A percentile compares a stretch with the other conserved stretches of the same genome.
These are phyloP conservation scores for Pseudomyrmex cubaensis DNA, from an alignment of 1,140 invertebrate genomes.

Conservation along the genomic window DNA sequence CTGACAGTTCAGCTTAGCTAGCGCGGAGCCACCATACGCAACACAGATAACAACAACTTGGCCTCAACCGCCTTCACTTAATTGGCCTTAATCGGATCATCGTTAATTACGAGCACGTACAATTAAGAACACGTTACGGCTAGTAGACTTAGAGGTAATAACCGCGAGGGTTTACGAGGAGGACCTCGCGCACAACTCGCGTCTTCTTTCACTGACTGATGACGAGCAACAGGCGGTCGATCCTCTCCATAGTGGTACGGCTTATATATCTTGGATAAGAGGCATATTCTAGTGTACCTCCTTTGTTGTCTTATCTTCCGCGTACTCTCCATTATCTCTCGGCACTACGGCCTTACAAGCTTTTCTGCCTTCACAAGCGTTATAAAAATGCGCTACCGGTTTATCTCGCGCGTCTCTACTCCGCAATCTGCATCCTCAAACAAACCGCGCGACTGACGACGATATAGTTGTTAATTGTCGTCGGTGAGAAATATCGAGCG, in stretches of 20 bases:
- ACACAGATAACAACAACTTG: slow-evolving; percentile 25
- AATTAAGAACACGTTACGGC: slow-evolving; percentile 31
- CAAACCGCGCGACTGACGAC: slow-evolving; percentile 8
- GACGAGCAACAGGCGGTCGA: slow-evolving; percentile 35
- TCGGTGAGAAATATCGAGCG: not conserved
- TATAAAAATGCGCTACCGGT: not conserved
- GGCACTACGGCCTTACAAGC: not conserved
- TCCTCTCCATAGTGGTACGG: not conserved
- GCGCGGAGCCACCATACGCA: slow-evolving; percentile 21
- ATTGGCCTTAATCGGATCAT: slow-evolving; percentile 77
- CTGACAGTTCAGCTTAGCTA: slow-evolving; percentile 59
- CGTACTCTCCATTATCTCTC: slow-evolving; percentile 1
- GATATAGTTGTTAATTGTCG: slow-evolving; percentile 31
- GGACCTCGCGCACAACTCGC: not conserved
- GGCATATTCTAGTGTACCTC: not conserved
- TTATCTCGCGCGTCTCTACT: slow-evolving; percentile 26
- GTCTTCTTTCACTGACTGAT: slow-evolving; percentile 13
- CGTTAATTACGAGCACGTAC: slow-evolving; percentile 65
- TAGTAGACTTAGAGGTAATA: not conserved
- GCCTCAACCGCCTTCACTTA: slow-evolving; percentile 38
- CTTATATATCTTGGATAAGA: not conserved
- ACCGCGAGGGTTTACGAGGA: not conserved
- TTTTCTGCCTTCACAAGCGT: not conserved
- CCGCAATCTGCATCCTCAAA: slow-evolving; percentile 7
- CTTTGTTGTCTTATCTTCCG: slow-evolving; percentile 23